Base-by-base conservation (phyloP, 2,888 invertebrate genomes). In the Myathropa florea region DNA sequence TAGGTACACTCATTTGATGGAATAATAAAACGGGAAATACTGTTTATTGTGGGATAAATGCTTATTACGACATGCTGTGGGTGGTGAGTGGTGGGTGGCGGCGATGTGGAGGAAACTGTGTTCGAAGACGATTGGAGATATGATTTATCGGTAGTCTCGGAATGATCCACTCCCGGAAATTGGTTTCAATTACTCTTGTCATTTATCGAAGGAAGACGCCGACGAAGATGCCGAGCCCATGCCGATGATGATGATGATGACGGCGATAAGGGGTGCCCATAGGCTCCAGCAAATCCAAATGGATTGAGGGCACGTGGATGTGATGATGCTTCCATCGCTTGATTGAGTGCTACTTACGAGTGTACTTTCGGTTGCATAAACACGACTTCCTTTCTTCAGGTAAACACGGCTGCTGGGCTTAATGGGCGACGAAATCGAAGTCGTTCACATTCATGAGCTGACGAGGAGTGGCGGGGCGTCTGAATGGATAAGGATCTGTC, bases 11-110 rank as follows among this genome's bases (percentile, higher is more conserved):
- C 39, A 26, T 53, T 77, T 30, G 76, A 68, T 78, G 70, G 70
- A 70, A 57, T 77, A 78, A 71, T 63, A 78, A 78, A 78, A 64
- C n/a, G 10, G 46, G 64, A 64, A 64, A 70, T 71, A 64, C 55
- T 78, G 78, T 78, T 78, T 71, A 78, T 78, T 64, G 78, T 57
- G 12, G 57, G 57, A 71, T 78, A 64, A 78, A 70, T 70, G 70
- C 70, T 59, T 46, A 24, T 64, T 64, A 21, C 14, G 23, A 18
- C 18, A 7, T 18, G n/a, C 18, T 18, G 18, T 1, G 46, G 46
- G 18, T n/a, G 46, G 46, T n/a, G n/a, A 1, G 18, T 4, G 18
- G 4, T 18, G n/a, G 33, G 33, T 10, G 2, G 28, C 6, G 6
- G 6, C 1, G 30, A 10, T 55, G 23, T 1, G 9, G 23, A 4